phyloP scores from a whole-genome alignment of 2,888 invertebrate genomes.

The Conops quadrifasciatus region DNA sequence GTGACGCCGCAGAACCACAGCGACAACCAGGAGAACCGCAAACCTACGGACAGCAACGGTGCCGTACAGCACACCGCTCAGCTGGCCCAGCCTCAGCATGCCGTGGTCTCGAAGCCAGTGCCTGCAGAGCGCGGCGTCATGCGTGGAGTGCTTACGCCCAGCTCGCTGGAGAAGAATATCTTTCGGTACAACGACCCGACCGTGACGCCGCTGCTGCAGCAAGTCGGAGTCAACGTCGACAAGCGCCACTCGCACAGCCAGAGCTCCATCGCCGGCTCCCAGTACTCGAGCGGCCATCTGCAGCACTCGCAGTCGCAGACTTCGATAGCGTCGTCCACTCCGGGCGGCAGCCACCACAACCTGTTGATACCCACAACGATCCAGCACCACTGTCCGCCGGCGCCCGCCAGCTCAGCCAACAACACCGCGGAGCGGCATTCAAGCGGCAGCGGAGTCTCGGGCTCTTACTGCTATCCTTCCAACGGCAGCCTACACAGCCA shows the following conservation, averaged over 20 bases:
- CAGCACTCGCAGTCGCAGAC: slow-evolving; percentile 65
- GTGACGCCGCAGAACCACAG: slow-evolving; percentile 46
- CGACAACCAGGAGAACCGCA: slow-evolving; percentile 61
- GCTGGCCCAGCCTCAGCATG: slow-evolving; percentile 60
- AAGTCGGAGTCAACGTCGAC: slow-evolving; percentile 43
- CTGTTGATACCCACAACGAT: slow-evolving; percentile 49
- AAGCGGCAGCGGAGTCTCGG: slow-evolving; percentile 39
- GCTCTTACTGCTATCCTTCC: slow-evolving; percentile 43
- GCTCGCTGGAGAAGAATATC: slow-evolving; percentile 64
- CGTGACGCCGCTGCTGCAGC: slow-evolving; percentile 60
- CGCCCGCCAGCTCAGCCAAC: slow-evolving; percentile 56
- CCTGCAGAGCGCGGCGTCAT: slow-evolving; percentile 63
- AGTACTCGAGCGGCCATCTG: slow-evolving; percentile 53
- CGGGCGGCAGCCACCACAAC: slow-evolving; percentile 45
- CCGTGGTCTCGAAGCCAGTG: slow-evolving; percentile 57
- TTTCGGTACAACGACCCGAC: slow-evolving; percentile 66
- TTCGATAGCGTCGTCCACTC: slow-evolving; percentile 61
- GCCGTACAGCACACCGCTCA: slow-evolving; percentile 50
- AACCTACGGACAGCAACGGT: slow-evolving; percentile 57
- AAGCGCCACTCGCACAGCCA: slow-evolving; percentile 60
- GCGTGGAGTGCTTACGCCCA: slow-evolving; percentile 64
- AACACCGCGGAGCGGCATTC: slow-evolving; percentile 56
- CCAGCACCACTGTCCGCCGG: slow-evolving; percentile 59
- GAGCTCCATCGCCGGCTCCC: slow-evolving; percentile 54
- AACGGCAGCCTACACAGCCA: slow-evolving; percentile 48